Evolutionary conservation across 1,140 invertebrate genomes (phyloP).

Genomic region (Arion vulgaris): DNA sequence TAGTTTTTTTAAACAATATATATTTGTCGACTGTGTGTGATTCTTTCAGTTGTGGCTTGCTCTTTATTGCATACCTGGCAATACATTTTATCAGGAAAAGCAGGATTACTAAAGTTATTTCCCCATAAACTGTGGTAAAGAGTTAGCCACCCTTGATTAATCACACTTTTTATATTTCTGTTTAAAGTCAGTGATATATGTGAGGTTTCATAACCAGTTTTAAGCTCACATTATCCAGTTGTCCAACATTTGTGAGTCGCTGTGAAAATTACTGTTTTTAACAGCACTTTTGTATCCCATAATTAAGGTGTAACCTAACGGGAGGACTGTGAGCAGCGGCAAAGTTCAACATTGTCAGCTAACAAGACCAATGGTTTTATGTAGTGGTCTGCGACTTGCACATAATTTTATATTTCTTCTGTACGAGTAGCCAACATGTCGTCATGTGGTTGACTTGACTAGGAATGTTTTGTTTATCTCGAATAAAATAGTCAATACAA

Average conservation of each 20-base stretch:
- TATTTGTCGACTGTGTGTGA: background rate
- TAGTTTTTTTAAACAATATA: background rate
- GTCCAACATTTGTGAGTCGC: background rate
- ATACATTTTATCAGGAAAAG: background rate
- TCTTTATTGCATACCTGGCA: background rate
- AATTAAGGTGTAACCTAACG: background rate
- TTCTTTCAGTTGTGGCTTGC: background rate
- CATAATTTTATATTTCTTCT: too few species aligned
- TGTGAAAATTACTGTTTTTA: background rate
- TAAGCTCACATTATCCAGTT: background rate
- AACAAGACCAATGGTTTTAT: too few species aligned
- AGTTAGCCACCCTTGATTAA: background rate
- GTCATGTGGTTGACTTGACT: too few species aligned
- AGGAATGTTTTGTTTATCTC: too few species aligned
- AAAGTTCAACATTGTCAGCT: too few species aligned
- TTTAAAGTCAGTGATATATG: background rate
- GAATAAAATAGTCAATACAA: too few species aligned
- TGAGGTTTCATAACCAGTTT: background rate
- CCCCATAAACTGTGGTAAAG: background rate
- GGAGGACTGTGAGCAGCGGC: too few species aligned
- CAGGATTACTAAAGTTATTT: background rate
- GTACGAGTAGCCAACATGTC: too few species aligned
- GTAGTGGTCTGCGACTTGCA: too few species aligned
- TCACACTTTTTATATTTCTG: background rate
- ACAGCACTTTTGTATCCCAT: background rate